Evolutionary conservation across 2,888 invertebrate species (phyloP).

Genomic region (Crioceris asparagi): DNA sequence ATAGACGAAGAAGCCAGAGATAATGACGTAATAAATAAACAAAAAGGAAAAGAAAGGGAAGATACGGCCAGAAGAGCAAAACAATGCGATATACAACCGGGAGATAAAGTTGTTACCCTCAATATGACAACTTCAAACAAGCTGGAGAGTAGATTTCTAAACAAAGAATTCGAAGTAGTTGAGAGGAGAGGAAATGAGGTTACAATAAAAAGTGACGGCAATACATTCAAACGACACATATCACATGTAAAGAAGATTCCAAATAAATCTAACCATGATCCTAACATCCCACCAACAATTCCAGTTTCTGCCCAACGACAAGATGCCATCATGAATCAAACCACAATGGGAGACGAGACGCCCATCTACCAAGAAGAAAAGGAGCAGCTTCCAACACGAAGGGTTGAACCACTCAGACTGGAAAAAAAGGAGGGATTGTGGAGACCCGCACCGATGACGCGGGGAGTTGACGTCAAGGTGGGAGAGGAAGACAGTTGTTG

Average conservation of each 20-base stretch:
- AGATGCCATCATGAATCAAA: too few species aligned
- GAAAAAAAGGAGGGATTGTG: too few species aligned
- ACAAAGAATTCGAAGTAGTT: slow-evolving; percentile 7
- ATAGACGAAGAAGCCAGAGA: slow-evolving; percentile 16
- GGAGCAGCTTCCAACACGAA: too few species aligned
- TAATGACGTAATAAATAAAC: slow-evolving; percentile 18
- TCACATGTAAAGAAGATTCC: slow-evolving; percentile 9
- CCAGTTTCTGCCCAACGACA: too few species aligned
- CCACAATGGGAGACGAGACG: too few species aligned
- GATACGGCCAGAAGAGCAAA: slow-evolving; percentile 15
- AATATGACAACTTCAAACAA: slow-evolving; percentile 11
- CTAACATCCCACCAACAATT: too few species aligned
- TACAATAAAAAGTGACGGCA: slow-evolving; percentile 6
- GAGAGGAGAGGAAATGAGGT: slow-evolving; percentile 9
- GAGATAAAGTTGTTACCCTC: slow-evolving; percentile 10
- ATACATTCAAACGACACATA: slow-evolving; percentile 10
- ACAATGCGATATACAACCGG: slow-evolving; percentile 8
- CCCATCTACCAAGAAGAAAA: too few species aligned
- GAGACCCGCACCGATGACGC: too few species aligned
- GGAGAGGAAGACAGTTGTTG: too few species aligned
- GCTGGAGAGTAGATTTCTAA: slow-evolving; percentile 1
- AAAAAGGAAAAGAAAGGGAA: slow-evolving; percentile 20
- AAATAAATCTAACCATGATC: too few species aligned
- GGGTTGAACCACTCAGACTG: too few species aligned
- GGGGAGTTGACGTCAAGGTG: too few species aligned